These are phyloP conservation scores for Polyploca ridens DNA, from an alignment of 2,888 invertebrate species.

Conservation along the genomic window DNA sequence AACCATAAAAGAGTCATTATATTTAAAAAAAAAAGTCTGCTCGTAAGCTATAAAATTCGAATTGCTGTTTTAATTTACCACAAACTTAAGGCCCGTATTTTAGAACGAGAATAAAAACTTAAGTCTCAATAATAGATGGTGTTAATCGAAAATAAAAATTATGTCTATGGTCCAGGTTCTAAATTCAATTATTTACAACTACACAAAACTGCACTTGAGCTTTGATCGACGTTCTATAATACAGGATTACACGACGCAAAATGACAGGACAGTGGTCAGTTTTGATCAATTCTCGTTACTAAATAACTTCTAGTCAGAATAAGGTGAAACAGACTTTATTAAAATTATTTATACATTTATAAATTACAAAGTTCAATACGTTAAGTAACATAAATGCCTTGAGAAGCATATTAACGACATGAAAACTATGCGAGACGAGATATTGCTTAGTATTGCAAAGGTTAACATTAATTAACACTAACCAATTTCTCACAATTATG, in stretches of 20 bases:
- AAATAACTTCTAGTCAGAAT: conserved; percentile 29
- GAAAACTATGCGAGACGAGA: conserved; percentile 3
- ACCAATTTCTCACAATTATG: background rate
- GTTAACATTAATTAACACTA: background rate
- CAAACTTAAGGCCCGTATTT: conserved; percentile 16
- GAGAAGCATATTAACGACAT: conserved; percentile 17
- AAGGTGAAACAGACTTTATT: conserved; percentile 17
- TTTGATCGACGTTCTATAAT: too few relatives aligned
- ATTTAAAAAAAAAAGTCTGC: conserved; percentile 12
- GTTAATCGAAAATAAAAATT: too few relatives aligned
- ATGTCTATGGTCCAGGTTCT: too few relatives aligned
- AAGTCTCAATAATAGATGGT: too few relatives aligned
- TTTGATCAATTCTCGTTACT: conserved; percentile 36
- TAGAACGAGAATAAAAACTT: too few relatives aligned
- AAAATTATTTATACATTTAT: conserved; percentile 7
- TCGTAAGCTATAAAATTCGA: conserved; percentile 4
- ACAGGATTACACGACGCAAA: conserved; percentile 23
- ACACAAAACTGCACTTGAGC: too few relatives aligned
- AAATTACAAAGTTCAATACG: background rate
- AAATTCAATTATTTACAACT: too few relatives aligned
- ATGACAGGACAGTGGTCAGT: conserved; percentile 35
- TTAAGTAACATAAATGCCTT: conserved; percentile 24
- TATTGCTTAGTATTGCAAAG: background rate
- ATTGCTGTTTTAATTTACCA: conserved; percentile 24
- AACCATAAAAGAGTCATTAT: conserved; percentile 31